Conservation (phyloP, 2,113 vertebrate species). For the Pristiophorus japonicus region DNA sequence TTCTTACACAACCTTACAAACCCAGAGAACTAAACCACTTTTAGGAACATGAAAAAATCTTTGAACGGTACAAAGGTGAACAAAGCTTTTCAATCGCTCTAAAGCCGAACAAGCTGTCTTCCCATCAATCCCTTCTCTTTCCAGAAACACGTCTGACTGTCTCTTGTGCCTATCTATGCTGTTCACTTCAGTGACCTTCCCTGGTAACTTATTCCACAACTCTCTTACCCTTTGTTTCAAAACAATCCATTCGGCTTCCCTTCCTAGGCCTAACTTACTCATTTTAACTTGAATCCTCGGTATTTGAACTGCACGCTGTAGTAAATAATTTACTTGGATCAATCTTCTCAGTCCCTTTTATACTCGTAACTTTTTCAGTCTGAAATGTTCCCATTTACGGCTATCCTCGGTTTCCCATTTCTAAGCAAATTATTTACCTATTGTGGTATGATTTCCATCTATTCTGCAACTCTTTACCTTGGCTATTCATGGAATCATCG, state of each 20-base stretch:
- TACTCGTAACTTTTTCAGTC: not conserved
- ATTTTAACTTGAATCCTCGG: not conserved
- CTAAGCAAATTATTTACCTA: not conserved
- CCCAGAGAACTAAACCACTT: not conserved
- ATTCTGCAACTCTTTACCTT: not conserved
- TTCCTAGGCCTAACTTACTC: not conserved
- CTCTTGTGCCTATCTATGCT: not conserved
- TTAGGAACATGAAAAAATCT: not conserved
- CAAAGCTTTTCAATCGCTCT: not conserved
- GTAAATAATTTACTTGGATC: not conserved
- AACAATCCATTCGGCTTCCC: not conserved
- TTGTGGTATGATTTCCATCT: not conserved
- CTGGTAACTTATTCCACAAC: not conserved
- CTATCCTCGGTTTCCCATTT: not conserved
- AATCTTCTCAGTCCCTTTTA: not conserved
- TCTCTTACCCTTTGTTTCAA: not conserved
- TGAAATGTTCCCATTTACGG: not conserved
- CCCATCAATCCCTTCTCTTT: not conserved
- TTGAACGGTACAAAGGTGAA: not conserved
- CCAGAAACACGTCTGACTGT: not conserved
- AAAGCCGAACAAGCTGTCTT: not conserved
- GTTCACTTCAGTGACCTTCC: not conserved
- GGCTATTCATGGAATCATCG: not conserved
- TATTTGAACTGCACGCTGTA: not conserved
- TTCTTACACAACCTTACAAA: too few relatives aligned